phyloP scores from a whole-genome alignment of 1,140 invertebrate species.

The Zaprionus africanus region DNA sequence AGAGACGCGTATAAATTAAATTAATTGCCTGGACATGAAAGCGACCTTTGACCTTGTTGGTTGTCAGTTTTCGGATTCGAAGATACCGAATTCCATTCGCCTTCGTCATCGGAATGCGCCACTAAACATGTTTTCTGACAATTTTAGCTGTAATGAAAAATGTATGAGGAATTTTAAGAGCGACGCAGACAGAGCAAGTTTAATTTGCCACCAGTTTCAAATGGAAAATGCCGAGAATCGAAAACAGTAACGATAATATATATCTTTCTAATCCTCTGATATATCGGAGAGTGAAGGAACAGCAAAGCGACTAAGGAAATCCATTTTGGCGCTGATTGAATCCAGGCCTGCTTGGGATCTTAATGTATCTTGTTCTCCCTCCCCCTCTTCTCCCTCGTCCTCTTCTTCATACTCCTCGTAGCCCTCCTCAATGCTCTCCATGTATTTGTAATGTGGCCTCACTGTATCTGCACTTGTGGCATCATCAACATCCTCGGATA shows the following conservation, averaged over 20 bases:
- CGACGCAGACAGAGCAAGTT: neutral
- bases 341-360: neutral
- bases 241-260: neutral
- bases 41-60: slow-evolving; percentile 45
- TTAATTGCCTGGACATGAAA: slow-evolving; percentile 64
- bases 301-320: neutral
- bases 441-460: neutral
- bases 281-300: slow-evolving; percentile 21
- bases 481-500: slow-evolving; percentile 18
- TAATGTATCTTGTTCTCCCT: neutral
- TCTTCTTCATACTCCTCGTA: neutral
- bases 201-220: neutral
- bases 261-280: neutral
- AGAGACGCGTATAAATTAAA: slow-evolving; percentile 58
- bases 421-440: neutral
- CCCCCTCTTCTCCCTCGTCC: neutral
- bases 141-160: slow-evolving; percentile 2
- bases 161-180: neutral
- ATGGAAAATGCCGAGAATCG: neutral
- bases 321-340: slow-evolving; percentile 2
- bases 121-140: slow-evolving; percentile 4
- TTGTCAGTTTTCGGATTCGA: slow-evolving; percentile 26
- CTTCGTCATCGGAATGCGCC: slow-evolving; percentile 11
- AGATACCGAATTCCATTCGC: slow-evolving; percentile 13
- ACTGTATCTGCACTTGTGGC: neutral